Evolutionary conservation across 92 coral and sea anemone species (phyloP), one percentile per base, ranked within the genome.

Genomic region (Parazoanthus darwini): DNA sequence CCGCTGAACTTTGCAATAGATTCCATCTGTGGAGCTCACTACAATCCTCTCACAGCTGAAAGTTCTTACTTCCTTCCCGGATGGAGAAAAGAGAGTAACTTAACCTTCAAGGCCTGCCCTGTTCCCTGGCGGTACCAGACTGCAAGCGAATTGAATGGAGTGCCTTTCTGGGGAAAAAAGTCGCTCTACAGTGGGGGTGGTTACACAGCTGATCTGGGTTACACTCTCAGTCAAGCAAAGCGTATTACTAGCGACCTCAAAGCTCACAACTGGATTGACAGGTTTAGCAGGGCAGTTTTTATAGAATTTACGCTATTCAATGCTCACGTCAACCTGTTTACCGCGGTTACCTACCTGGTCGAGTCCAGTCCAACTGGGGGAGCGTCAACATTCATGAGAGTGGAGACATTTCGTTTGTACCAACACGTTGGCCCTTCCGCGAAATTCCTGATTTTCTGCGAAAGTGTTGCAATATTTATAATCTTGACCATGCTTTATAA

Each of bases 11-110:
- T 25, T 20, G 58, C 87, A 39, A n/a, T 43, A 29, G 68, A 65
- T 38, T 44, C 75, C 10, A 35, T 77, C 35, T 91, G 93, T 71
- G 81, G 74, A 43, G 81, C 48, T 43, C 56, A 66, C 48, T 89
- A 88, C 89, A 88, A 86, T 39, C 84, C 93, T 11, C 79, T 85
- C n/a, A 86, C 56, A 14, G 90, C 90, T 42, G 89, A 85, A 68
- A 89, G 71, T 29, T 89, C 93, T 14, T 91, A 77, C 37, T 91
- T 46, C 56, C 88, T 91, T 8, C 93, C 93, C 14, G 93, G 93
- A 22, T 91, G 93, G 93, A 66, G 65, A 72, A 81, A 82, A 72
- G 79, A 35, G 58, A 81, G 79, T 44, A 88, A 74, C 33, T 54
- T 79, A 44, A 74, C 79, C 4, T 82, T 58, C 36, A 22, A 81